These are phyloP conservation scores for Noturus placidus DNA, from an alignment of 2,113 vertebrate genomes.

Conservation along the genomic window DNA sequence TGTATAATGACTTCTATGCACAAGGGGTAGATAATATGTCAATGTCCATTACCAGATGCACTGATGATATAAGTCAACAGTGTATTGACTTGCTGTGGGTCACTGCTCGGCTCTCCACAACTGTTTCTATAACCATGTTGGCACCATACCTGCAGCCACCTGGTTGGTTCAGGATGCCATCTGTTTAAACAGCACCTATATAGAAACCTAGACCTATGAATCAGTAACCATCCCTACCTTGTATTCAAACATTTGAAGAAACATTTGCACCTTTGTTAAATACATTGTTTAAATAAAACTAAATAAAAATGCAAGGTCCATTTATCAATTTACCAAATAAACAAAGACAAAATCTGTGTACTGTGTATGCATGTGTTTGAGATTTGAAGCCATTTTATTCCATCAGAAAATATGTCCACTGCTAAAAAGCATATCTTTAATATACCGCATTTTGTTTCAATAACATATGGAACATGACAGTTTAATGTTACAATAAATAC, in stretches of 20 bases:
- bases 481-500: background rate
- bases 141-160: slow-evolving; percentile 25
- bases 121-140: slow-evolving; percentile 30
- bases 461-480: background rate
- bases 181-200: background rate
- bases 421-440: background rate
- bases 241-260: background rate
- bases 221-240: background rate
- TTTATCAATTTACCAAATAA: background rate
- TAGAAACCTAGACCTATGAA: background rate
- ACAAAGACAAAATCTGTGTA: background rate
- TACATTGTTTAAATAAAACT: background rate
- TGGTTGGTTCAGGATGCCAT: slow-evolving; percentile 22
- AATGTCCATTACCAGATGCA: slow-evolving; percentile 18
- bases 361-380: background rate
- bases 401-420: background rate
- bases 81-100: slow-evolving; percentile 35
- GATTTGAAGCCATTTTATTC: background rate
- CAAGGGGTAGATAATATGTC: background rate
- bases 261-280: background rate
- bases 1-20: too few species aligned
- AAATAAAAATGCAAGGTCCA: background rate
- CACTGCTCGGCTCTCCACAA: slow-evolving; percentile 27
- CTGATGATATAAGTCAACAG: slow-evolving; percentile 34
- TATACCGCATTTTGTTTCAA: background rate